Evolutionary conservation across 2,113 vertebrate species (phyloP).

Genomic region (Vidua chalybeata): DNA sequence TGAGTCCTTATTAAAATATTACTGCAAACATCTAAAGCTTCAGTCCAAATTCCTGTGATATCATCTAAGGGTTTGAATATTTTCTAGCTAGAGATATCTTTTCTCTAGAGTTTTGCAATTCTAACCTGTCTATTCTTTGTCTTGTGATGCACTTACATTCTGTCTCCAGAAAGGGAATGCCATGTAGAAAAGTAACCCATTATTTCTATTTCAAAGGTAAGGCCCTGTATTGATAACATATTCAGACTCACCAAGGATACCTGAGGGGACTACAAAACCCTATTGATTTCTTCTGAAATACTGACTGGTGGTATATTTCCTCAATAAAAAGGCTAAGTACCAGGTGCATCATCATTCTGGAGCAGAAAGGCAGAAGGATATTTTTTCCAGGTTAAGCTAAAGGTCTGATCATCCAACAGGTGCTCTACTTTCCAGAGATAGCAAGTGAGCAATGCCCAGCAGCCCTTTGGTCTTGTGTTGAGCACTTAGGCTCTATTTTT

Average conservation of each 20-base stretch:
- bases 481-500: not conserved
- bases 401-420: not conserved
- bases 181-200: not conserved
- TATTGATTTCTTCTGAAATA: not conserved
- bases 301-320: not conserved
- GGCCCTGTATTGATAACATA: not conserved
- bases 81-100: not conserved
- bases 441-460: not conserved
- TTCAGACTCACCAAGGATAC: not conserved
- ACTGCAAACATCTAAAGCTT: not conserved
- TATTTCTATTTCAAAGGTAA: not conserved
- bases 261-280: not conserved
- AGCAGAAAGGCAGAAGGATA: not conserved
- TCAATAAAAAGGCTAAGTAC: not conserved
- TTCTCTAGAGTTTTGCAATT: not conserved
- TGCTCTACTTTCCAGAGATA: not conserved
- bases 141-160: not conserved
- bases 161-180: not conserved
- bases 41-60: not conserved
- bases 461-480: not conserved
- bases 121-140: not conserved
- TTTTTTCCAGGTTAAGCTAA: not conserved
- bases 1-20: conserved; percentile 14
- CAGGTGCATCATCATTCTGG: not conserved
- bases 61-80: not conserved